Percentiles rank a stretch among this genome's conserved stretches.
These are phyloP conservation scores for Lycia hirtaria DNA, from an alignment of 2,888 invertebrate genomes.

Conservation along the genomic window DNA sequence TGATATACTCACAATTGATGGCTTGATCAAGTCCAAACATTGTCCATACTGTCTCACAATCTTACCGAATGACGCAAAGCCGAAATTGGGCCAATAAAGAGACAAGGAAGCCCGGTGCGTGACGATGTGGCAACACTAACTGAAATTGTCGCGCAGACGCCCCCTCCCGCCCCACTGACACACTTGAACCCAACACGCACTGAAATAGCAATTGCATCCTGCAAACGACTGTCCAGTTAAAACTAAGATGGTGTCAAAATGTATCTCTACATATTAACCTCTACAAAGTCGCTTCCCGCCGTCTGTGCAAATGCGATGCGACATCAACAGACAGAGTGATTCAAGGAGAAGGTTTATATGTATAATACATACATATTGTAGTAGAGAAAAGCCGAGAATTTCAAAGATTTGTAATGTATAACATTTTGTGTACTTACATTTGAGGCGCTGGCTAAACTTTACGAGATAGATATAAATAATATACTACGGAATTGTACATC, in stretches of 20 bases:
- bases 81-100: constrained; percentile 58
- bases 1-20: background rate
- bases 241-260: no score
- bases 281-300: no score
- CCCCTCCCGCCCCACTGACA: constrained; percentile 76
- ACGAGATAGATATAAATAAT: no score
- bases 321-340: no score
- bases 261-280: background rate
- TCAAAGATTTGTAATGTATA: no score
- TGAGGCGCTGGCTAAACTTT: no score
- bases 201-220: constrained; percentile 73
- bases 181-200: constrained; percentile 57
- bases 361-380: no score
- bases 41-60: constrained; percentile 15
- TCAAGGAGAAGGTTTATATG: no score
- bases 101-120: constrained; percentile 45
- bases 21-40: constrained; percentile 10
- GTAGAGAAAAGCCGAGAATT: no score
- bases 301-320: no score
- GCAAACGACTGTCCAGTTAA: constrained; percentile 49
- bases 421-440: no score
- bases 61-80: constrained; percentile 34
- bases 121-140: constrained; percentile 52
- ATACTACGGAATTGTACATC: no score
- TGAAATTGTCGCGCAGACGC: constrained; percentile 72